These are phyloP conservation scores for Varecia variegata DNA, from an alignment of 2,797 vertebrate genomes.

Conservation along the genomic window DNA sequence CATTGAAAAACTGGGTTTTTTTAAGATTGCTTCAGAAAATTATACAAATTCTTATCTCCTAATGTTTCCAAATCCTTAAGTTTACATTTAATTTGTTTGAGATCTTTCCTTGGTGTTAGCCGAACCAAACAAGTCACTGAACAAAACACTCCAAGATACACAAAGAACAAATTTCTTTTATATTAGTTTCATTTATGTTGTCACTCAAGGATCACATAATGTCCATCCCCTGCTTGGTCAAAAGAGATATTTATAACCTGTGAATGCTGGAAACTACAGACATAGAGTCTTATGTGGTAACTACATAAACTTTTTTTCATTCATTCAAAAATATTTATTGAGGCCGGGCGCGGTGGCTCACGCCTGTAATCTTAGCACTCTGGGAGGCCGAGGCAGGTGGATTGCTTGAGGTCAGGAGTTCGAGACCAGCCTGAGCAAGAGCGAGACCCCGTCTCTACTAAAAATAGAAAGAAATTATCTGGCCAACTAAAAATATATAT, in stretches of 20 bases:
- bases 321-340: conserved; percentile 10
- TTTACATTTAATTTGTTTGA: background rate
- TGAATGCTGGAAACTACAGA: background rate
- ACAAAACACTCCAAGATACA: background rate
- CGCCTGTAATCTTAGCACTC: too few species aligned
- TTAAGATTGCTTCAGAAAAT: background rate
- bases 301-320: background rate
- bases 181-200: background rate
- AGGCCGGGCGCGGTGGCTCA: too few species aligned
- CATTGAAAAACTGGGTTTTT: background rate
- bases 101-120: background rate
- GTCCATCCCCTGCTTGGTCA: background rate
- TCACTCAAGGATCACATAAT: background rate
- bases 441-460: too few species aligned
- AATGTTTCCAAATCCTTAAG: background rate
- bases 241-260: background rate
- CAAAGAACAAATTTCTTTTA: background rate
- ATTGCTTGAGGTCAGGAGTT: too few species aligned
- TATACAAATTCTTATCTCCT: background rate
- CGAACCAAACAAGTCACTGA: background rate
- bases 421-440: too few species aligned
- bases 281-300: background rate
- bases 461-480: too few species aligned
- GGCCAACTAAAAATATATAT: too few species aligned
- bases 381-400: too few species aligned